phyloP scores from a whole-genome alignment of 2,797 vertebrate species.

The Cirrhinus mrigala region DNA sequence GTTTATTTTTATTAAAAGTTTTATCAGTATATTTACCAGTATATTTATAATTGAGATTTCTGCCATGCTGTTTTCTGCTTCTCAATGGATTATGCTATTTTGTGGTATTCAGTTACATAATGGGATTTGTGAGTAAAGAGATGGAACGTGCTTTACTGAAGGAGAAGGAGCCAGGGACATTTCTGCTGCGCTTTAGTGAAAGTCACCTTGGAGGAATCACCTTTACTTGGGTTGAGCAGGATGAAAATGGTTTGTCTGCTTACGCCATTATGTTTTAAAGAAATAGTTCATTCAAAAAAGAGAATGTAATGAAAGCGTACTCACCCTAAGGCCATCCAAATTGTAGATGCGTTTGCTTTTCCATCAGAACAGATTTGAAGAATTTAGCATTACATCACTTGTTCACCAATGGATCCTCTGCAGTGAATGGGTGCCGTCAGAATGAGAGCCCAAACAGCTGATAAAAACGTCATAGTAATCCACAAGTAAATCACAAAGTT shows the following conservation, averaged over 20 bases:
- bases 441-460: background rate
- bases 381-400: background rate
- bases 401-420: background rate
- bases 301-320: background rate
- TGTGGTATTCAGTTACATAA: conserved; percentile 82
- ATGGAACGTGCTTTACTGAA: conserved; percentile 91
- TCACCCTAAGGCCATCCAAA: background rate
- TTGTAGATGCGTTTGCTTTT: background rate
- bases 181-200: conserved; percentile 95
- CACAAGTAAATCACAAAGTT: background rate
- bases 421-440: background rate
- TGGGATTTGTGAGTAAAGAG: conserved; percentile 98
- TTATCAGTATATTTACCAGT: background rate
- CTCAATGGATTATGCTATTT: conserved; percentile 12
- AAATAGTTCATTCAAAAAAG: background rate
- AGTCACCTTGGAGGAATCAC: conserved; percentile 97
- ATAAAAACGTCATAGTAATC: background rate
- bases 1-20: background rate
- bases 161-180: conserved; percentile 91
- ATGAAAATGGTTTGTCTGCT: conserved; percentile 84
- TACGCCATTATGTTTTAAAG: background rate
- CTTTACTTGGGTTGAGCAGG: conserved; percentile 95
- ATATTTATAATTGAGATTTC: background rate
- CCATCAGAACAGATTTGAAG: background rate
- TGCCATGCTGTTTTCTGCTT: background rate